These are phyloP conservation scores for Athalia rosae DNA, from an alignment of 2,888 invertebrate genomes.

Conservation along the genomic window DNA sequence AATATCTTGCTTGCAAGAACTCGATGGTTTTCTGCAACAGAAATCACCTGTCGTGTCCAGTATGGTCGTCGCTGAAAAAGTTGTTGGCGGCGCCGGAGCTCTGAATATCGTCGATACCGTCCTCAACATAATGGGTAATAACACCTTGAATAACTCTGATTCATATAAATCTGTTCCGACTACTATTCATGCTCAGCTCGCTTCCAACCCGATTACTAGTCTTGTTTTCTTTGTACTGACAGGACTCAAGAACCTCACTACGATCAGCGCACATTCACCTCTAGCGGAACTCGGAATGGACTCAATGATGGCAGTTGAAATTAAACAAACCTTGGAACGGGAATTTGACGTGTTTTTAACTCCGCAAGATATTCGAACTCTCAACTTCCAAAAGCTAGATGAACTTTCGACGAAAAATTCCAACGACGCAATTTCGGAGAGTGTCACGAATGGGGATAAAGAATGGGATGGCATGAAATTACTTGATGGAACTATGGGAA, in stretches of 20 bases:
- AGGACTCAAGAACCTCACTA: constrained; percentile 76
- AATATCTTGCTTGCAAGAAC: constrained; percentile 84
- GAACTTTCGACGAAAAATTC: constrained; percentile 56
- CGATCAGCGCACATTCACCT: constrained; percentile 81
- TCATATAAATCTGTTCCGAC: background rate
- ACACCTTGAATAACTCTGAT: background rate
- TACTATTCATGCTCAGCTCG: background rate
- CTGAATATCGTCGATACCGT: constrained; percentile 85
- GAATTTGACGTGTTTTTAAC: constrained; percentile 92
- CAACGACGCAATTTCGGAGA: constrained; percentile 67
- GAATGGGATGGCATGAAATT: constrained; percentile 57
- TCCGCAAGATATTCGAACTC: constrained; percentile 87
- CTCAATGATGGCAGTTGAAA: constrained; percentile 97
- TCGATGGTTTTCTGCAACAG: constrained; percentile 84
- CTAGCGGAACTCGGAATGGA: constrained; percentile 97
- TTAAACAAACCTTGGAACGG: constrained; percentile 93
- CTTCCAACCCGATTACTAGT: background rate
- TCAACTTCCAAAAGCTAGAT: constrained; percentile 83
- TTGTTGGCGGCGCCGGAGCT: constrained; percentile 77
- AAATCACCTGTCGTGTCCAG: constrained; percentile 82
- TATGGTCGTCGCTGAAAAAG: constrained; percentile 92
- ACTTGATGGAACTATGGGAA: constrained; percentile 53
- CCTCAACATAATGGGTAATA: constrained; percentile 75
- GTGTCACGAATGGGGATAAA: constrained; percentile 48
- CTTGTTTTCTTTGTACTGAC: constrained; percentile 2